Conservation (phyloP, 2,797 vertebrate species). For the Epinephelus malabaricus region DNA sequence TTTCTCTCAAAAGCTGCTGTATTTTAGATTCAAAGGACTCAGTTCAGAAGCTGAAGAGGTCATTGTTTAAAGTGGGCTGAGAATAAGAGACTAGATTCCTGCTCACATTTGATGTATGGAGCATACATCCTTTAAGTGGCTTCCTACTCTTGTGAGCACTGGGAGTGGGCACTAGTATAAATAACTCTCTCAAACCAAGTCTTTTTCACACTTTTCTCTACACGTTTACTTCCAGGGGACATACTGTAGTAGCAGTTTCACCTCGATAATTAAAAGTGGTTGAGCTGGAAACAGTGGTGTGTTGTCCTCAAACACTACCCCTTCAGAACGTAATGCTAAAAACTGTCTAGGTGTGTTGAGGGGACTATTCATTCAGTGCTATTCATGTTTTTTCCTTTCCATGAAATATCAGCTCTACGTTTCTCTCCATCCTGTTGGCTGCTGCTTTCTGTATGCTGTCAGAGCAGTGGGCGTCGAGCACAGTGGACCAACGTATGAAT, state of each 20-base stretch:
- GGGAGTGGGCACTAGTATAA: slow-evolving; percentile 1
- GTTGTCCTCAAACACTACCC: slow-evolving; percentile 64
- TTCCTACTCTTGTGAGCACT: slow-evolving; percentile 12
- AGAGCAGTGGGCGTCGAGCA: slow-evolving; percentile 68
- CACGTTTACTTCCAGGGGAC: slow-evolving; percentile 11
- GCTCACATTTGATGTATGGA: slow-evolving; percentile 22
- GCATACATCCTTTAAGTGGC: slow-evolving; percentile 1
- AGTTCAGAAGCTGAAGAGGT: slow-evolving; percentile 4
- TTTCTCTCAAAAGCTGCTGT: slow-evolving; percentile 12
- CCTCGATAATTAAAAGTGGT: slow-evolving; percentile 36
- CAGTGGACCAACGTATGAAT: slow-evolving; percentile 76
- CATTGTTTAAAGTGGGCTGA: not conserved
- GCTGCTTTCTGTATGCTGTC: slow-evolving; percentile 60
- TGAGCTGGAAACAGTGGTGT: slow-evolving; percentile 45
- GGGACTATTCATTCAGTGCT: slow-evolving; percentile 67
- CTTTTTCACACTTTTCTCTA: slow-evolving; percentile 21
- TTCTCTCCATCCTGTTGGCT: slow-evolving; percentile 68
- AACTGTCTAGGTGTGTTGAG: slow-evolving; percentile 42
- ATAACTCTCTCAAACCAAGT: not conserved
- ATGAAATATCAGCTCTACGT: slow-evolving; percentile 62
- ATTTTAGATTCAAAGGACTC: slow-evolving; percentile 10
- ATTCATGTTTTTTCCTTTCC: slow-evolving; percentile 65
- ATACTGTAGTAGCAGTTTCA: slow-evolving; percentile 26
- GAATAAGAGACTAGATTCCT: not conserved
- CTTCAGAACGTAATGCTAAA: slow-evolving; percentile 49